Evolutionary conservation across 2,888 invertebrate genomes (phyloP).

Genomic region (Platycheirus albimanus): DNA sequence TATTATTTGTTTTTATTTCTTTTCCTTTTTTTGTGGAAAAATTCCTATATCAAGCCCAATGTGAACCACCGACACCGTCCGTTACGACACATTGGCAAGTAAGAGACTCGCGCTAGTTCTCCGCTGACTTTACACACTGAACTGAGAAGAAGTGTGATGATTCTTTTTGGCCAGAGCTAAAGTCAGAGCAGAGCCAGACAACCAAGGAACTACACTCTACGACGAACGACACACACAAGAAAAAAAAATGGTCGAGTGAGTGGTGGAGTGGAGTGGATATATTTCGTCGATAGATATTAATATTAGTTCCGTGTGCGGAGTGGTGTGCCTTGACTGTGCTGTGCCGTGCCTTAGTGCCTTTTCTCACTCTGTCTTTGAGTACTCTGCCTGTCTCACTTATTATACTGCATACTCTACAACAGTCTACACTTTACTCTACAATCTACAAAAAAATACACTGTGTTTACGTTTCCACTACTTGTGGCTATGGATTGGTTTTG

Average conservation of each 20-base stretch:
- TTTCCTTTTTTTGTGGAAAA: conserved; percentile 31
- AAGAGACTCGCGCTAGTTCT: conserved; percentile 41
- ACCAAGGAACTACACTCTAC: too few species aligned
- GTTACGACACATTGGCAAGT: conserved; percentile 63
- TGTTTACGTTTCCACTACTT: conserved; percentile 62
- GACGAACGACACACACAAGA: conserved; percentile 51
- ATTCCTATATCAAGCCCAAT: conserved; percentile 38
- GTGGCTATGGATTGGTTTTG: conserved; percentile 43
- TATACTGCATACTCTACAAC: background rate
- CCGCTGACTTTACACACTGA: conserved; percentile 41
- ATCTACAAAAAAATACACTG: conserved; percentile 17
- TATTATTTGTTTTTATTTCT: too few species aligned
- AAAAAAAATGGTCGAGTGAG: conserved; percentile 22
- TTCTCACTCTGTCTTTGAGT: too few species aligned
- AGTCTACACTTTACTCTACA: conserved; percentile 22
- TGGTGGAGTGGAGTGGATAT: conserved; percentile 51
- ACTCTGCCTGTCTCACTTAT: conserved; percentile 1
- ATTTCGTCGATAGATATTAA: conserved; percentile 53
- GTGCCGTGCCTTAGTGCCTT: too few species aligned
- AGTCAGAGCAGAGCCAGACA: conserved; percentile 40
- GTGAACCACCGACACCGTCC: conserved; percentile 55
- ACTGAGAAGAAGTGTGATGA: conserved; percentile 60
- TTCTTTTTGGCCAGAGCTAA: conserved; percentile 60
- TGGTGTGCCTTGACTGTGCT: background rate
- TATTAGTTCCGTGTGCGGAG: conserved; percentile 26